Evolutionary conservation across 2,797 vertebrate species (phyloP).

Genomic region (Macropodus opercularis): DNA sequence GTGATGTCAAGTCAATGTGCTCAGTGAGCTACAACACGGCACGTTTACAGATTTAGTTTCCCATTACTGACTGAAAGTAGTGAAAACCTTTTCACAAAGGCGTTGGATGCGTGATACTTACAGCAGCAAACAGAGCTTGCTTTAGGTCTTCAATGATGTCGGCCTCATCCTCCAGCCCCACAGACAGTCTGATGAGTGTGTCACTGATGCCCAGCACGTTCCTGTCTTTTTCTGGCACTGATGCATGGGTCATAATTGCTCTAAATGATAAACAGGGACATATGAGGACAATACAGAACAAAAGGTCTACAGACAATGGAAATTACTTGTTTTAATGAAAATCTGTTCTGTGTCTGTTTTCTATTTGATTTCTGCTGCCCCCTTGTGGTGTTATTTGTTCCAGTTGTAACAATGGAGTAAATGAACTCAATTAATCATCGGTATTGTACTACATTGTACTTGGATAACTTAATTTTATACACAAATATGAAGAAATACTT

Average conservation of each 20-base stretch:
- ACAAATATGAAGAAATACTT: slow-evolving; percentile 72
- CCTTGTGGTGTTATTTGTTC: slow-evolving; percentile 36
- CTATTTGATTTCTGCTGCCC: slow-evolving; percentile 55
- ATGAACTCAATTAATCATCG: too few relatives aligned
- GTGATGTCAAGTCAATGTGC: too few relatives aligned
- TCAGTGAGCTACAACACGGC: too few relatives aligned
- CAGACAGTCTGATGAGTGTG: slow-evolving; percentile 89
- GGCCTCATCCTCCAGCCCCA: slow-evolving; percentile 90
- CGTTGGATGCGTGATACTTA: slow-evolving; percentile 73
- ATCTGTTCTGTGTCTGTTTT: not conserved
- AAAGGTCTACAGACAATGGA: slow-evolving; percentile 5
- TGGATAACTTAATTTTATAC: not conserved
- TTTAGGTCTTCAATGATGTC: slow-evolving; percentile 89
- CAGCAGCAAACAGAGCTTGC: slow-evolving; percentile 87
- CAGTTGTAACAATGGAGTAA: too few relatives aligned
- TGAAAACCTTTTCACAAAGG: not conserved
- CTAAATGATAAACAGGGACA: slow-evolving; percentile 70
- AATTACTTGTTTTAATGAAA: slow-evolving; percentile 19
- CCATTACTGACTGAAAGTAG: not conserved
- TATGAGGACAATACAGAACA: slow-evolving; percentile 1
- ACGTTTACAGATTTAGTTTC: too few relatives aligned
- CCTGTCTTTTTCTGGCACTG: slow-evolving; percentile 85
- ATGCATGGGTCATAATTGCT: slow-evolving; percentile 92
- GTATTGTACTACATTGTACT: too few relatives aligned
- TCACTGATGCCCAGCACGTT: slow-evolving; percentile 87